Evolutionary conservation across 2,797 vertebrate species (phyloP).

Genomic region (Phyllotis vaccarum): DNA sequence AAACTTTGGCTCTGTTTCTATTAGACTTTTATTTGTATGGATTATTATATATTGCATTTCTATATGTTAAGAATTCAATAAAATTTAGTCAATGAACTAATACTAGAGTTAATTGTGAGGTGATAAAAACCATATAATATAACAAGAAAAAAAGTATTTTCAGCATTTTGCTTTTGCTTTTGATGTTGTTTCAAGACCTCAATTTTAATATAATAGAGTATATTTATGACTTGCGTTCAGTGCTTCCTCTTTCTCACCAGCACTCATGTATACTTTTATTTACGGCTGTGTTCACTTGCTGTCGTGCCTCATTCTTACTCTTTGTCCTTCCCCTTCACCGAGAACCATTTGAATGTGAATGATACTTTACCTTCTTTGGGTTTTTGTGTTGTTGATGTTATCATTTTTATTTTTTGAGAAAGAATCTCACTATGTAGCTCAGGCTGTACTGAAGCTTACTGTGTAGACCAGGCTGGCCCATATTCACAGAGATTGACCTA

Average conservation of each 20-base stretch:
- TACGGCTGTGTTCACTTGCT: neutral
- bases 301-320: neutral
- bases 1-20: neutral
- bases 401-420: neutral
- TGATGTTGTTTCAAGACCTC: conserved; percentile 13
- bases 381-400: neutral
- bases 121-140: neutral
- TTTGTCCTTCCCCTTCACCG: neutral
- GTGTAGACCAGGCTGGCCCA: neutral
- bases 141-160: conserved; percentile 4
- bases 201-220: neutral
- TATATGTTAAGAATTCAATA: neutral
- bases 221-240: neutral
- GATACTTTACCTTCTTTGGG: neutral
- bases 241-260: neutral
- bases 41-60: neutral
- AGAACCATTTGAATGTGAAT: neutral
- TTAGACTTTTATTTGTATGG: neutral
- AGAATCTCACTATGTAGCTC: neutral
- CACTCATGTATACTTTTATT: neutral
- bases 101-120: neutral
- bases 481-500: neutral
- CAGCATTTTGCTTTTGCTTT: neutral
- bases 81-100: neutral
- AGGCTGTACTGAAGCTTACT: neutral